phyloP scores from a whole-genome alignment of 2,888 invertebrate species.

The Metellina segmentata region DNA sequence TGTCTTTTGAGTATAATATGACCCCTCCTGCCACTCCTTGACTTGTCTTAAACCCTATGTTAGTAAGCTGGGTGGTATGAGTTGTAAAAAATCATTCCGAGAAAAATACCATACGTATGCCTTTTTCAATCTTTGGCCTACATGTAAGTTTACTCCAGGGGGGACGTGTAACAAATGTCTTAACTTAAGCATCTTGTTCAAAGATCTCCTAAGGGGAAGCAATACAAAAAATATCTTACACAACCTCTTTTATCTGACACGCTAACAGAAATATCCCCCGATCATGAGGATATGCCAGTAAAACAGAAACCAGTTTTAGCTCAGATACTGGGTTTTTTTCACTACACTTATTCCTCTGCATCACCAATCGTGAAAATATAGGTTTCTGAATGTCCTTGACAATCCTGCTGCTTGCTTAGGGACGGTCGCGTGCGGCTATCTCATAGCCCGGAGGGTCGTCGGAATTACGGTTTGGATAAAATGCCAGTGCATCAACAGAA shows the following conservation, averaged over 20 bases:
- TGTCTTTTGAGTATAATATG: no score
- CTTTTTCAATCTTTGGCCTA: no score
- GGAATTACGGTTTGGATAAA: background rate
- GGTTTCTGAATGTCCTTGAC: slow-evolving; percentile 15
- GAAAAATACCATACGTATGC: no score
- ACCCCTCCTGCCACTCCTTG: no score
- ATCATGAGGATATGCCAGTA: background rate
- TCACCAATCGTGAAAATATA: background rate
- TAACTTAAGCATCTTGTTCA: no score
- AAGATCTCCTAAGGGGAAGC: background rate
- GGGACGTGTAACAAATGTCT: no score
- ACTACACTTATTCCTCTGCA: background rate
- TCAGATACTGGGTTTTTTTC: background rate
- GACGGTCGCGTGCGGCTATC: slow-evolving; percentile 37
- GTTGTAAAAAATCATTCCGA: no score
- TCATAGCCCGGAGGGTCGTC: background rate
- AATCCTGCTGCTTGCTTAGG: slow-evolving; percentile 1
- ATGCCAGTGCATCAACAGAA: slow-evolving; percentile 2
- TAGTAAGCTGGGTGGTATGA: no score
- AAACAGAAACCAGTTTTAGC: slow-evolving; percentile 1
- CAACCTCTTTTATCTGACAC: background rate
- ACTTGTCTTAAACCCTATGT: no score
- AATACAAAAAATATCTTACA: background rate
- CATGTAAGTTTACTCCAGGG: no score
- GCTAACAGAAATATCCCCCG: background rate